phyloP scores from a whole-genome alignment of 2,888 invertebrate species.

The Hemithea aestivaria region DNA sequence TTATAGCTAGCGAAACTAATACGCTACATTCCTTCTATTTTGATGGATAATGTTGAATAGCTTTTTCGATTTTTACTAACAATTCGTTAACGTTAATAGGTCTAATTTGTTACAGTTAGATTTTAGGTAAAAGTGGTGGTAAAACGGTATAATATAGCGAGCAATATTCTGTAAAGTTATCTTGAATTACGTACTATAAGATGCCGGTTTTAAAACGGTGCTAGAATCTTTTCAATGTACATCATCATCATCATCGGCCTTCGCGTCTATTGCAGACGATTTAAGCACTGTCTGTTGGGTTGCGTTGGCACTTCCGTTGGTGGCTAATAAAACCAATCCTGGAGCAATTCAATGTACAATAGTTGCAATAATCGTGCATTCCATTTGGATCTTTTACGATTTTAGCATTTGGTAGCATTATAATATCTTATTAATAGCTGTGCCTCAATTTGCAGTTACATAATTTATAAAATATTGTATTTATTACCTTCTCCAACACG shows the following conservation, averaged over 20 bases:
- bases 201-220: slow-evolving; percentile 14
- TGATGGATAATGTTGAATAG: neutral
- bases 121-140: slow-evolving; percentile 35
- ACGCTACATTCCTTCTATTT: slow-evolving; percentile 12
- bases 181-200: no score
- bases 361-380: slow-evolving; percentile 33
- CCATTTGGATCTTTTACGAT: slow-evolving; percentile 26
- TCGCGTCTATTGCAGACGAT: no score
- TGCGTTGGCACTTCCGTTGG: no score
- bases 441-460: neutral
- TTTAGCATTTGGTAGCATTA: slow-evolving; percentile 5
- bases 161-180: slow-evolving; percentile 1
- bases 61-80: slow-evolving; percentile 9
- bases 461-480: slow-evolving; percentile 3
- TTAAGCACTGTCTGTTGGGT: no score
- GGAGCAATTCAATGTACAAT: no score
- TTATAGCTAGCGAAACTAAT: slow-evolving; percentile 2
- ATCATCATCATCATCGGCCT: no score
- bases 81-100: slow-evolving; percentile 1
- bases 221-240: slow-evolving; percentile 15
- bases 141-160: slow-evolving; percentile 14
- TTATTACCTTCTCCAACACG: neutral
- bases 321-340: no score
- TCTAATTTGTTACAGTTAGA: slow-evolving; percentile 24
- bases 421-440: slow-evolving; percentile 22